Conservation (phyloP, 2,797 vertebrate species). For the Neosilurus mollespiculum region DNA sequence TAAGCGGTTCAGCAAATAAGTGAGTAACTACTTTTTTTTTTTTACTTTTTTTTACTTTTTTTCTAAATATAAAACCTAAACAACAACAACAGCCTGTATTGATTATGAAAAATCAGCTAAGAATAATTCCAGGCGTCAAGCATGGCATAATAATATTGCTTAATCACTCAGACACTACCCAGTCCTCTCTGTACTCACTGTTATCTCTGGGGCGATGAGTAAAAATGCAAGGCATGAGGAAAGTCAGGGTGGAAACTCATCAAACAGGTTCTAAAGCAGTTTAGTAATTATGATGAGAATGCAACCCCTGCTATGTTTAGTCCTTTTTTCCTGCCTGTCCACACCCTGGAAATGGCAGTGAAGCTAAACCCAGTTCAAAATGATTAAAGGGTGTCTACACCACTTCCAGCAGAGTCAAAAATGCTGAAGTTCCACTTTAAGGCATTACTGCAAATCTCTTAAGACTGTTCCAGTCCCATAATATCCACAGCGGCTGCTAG, state of each 20-base stretch:
- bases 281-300: conserved; percentile 9
- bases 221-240: conserved; percentile 38
- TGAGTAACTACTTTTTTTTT: too few species aligned
- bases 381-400: not conserved
- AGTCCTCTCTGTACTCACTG: not conserved
- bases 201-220: not conserved
- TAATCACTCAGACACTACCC: not conserved
- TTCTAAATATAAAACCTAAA: not conserved
- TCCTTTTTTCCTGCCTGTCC: not conserved
- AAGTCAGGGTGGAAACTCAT: conserved; percentile 15
- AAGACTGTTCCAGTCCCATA: conserved; percentile 16
- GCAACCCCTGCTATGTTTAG: not conserved
- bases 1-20: too few species aligned
- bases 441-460: conserved; percentile 1
- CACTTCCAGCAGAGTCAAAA: not conserved
- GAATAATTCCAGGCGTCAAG: not conserved
- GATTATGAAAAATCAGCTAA: not conserved
- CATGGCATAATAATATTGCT: not conserved
- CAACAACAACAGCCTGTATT: not conserved
- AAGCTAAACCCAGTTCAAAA: not conserved
- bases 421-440: conserved; percentile 10
- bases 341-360: conserved; percentile 15
- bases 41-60: too few species aligned
- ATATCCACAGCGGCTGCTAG: conserved; percentile 24
- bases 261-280: conserved; percentile 32